These are phyloP conservation scores for Drosophila subsilvestris DNA, from an alignment of 2,888 invertebrate genomes.

Conservation along the genomic window DNA sequence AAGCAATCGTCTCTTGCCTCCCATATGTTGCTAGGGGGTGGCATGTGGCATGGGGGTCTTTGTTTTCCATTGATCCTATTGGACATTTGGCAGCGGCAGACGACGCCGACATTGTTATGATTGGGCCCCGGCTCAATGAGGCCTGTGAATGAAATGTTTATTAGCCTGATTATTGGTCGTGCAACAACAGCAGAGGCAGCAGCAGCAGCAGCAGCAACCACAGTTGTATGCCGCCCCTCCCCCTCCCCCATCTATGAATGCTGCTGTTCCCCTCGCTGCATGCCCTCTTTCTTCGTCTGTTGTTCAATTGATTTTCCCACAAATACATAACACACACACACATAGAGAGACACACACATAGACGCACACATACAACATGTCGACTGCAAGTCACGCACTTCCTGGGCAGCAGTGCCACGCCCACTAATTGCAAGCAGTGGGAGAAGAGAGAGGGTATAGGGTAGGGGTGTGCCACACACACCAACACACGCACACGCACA, in stretches of 20 bases:
- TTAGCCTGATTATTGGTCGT: slow-evolving; percentile 58
- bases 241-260: neutral
- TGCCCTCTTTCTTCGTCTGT: slow-evolving; percentile 13
- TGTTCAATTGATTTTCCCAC: slow-evolving; percentile 42
- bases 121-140: slow-evolving; percentile 40
- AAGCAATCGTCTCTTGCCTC: slow-evolving; percentile 32
- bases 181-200: slow-evolving; percentile 13
- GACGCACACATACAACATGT: slow-evolving; percentile 6
- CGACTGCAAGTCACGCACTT: slow-evolving; percentile 72
- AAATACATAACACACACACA: neutral
- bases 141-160: slow-evolving; percentile 63
- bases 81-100: slow-evolving; percentile 44
- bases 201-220: too few relatives aligned
- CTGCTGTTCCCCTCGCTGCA: neutral
- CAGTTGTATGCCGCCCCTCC: neutral
- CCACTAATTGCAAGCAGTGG: slow-evolving; percentile 58
- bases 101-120: slow-evolving; percentile 40
- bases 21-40: slow-evolving; percentile 34
- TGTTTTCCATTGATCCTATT: slow-evolving; percentile 39
- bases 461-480: neutral
- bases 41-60: neutral
- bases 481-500: neutral
- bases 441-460: neutral
- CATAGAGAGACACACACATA: slow-evolving; percentile 1
- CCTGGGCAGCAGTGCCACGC: slow-evolving; percentile 65